Base-by-base conservation (phyloP, 2,113 vertebrate species). In the Athene noctua region DNA sequence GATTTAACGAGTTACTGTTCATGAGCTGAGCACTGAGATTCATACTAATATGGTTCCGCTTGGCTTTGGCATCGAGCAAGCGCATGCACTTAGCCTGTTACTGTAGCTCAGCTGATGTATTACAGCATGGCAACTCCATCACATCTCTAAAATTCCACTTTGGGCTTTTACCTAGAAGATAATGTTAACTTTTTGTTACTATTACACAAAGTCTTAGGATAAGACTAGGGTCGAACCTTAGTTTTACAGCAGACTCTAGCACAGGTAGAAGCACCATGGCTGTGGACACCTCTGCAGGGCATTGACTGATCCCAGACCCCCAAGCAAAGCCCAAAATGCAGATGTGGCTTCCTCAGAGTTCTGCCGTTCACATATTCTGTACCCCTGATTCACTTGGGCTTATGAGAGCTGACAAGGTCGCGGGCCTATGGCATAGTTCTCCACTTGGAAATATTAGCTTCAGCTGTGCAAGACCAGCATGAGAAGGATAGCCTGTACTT, bases 341-440 rank as follows among this genome's bases (percentile, higher is more conserved):
- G 89, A 57, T 86, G 51, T 72, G 70, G 68, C 49, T 61, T 42
- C 29, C 80, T 74, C 80, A 12, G 46, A 71, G 51, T n/a, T 49
- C 54, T 85, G 77, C 73, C 1, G 5, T 25, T 86, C 68, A 66
- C 15, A 1, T 72, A 73, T 61, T 70, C 51, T 27, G 66, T 44
- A 6, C 55, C n/a, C 46, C 61, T 2, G 2, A 77, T 54, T 38
- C 67, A 16, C 77, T 46, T 36, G 67, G 90, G 77, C 51, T 95
- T 90, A 92, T 34, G 71, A 83, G 88, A 96, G 58, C 92, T 93
- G 96, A 86, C 96, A 96, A 46, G 92, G 90, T 93, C 90, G 2
- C 9, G 59, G 79, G 68, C 85, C 87, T 88, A 4, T 86, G 88
- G 87, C 88, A 55, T 30, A 62, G 71, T 70, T 95, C 92, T 90